Percentiles rank a stretch among this genome's conserved stretches.
These are phyloP conservation scores for Bombus breviceps DNA, from an alignment of 1,140 invertebrate genomes.

Conservation along the genomic window DNA sequence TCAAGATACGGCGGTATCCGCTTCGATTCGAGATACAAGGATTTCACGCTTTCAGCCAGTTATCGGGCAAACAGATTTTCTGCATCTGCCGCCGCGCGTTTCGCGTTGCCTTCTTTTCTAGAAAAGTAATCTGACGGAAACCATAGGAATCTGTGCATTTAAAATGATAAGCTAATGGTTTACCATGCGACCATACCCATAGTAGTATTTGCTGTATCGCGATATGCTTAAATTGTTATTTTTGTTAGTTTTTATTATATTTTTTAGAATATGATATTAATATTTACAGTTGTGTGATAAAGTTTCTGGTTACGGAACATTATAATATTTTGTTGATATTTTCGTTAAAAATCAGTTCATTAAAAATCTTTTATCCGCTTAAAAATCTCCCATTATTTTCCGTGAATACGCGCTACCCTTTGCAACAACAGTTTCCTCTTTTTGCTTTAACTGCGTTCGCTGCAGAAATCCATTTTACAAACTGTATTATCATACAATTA, in stretches of 20 bases:
- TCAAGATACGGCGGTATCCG: constrained; percentile 47
- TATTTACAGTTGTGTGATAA: too few relatives aligned
- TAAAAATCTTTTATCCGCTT: not conserved
- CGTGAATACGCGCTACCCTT: not conserved
- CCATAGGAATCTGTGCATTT: not conserved
- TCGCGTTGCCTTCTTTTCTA: not conserved
- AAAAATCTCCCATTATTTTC: not conserved
- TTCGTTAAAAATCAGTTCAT: not conserved
- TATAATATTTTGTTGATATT: not conserved
- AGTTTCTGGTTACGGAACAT: too few relatives aligned
- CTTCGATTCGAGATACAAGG: constrained; percentile 49
- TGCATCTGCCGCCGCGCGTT: not conserved
- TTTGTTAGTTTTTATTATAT: not conserved
- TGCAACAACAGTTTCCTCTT: not conserved
- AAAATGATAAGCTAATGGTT: not conserved
- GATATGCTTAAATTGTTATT: not conserved
- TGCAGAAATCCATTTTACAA: not conserved
- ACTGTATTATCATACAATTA: constrained; percentile 11
- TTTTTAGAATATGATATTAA: too few relatives aligned
- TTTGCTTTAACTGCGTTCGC: not conserved
- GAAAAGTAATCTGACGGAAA: not conserved
- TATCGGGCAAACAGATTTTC: constrained; percentile 45
- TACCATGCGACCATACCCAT: not conserved
- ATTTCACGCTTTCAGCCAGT: constrained; percentile 41
- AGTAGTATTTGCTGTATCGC: not conserved